phyloP scores from a whole-genome alignment of 1,140 invertebrate genomes.

The Drosophila nannoptera region DNA sequence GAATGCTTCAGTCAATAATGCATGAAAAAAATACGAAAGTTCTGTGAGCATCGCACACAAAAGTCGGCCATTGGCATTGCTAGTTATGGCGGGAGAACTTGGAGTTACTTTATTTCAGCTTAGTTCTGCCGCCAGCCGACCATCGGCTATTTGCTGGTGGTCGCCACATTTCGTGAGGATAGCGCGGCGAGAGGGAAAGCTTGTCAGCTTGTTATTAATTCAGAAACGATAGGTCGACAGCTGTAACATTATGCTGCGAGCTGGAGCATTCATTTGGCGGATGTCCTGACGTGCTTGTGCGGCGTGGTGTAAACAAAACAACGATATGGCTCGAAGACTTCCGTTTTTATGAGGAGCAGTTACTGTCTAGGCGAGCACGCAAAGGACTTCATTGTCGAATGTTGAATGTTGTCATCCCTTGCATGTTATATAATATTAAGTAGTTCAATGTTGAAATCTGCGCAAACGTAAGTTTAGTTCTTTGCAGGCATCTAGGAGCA shows the following conservation, averaged over 20 bases:
- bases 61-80: too few species aligned
- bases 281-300: conserved; percentile 18
- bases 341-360: not conserved
- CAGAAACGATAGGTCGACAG: conserved; percentile 15
- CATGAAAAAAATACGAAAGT: not conserved
- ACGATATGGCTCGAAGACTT: not conserved
- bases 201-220: conserved; percentile 15
- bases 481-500: not conserved
- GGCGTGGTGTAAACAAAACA: conserved; percentile 7
- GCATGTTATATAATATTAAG: not conserved
- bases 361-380: too few species aligned
- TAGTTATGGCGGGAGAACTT: too few species aligned
- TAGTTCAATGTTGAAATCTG: too few species aligned
- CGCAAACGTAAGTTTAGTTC: too few species aligned
- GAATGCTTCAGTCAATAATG: too few species aligned
- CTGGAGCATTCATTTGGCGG: not conserved
- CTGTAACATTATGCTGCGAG: conserved; percentile 4
- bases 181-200: not conserved
- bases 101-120: not conserved
- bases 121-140: not conserved
- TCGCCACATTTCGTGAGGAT: not conserved
- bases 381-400: not conserved
- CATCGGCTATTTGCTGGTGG: not conserved
- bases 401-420: not conserved
- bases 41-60: not conserved